phyloP scores from a whole-genome alignment of 1,140 invertebrate genomes.

The Papilio polytes region DNA sequence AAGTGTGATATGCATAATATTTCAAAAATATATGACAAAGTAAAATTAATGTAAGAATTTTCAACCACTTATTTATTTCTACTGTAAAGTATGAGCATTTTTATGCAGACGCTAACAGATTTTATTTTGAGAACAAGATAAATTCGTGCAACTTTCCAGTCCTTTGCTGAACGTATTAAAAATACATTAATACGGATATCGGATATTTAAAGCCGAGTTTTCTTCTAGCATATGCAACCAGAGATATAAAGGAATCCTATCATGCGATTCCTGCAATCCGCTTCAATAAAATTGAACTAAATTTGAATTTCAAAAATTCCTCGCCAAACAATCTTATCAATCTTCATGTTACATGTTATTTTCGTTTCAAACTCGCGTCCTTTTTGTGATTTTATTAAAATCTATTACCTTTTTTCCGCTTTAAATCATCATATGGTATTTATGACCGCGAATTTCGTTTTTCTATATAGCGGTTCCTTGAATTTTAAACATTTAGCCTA shows the following conservation, averaged over 20 bases:
- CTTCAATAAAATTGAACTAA: slow-evolving; percentile 20
- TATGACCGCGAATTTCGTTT: too few species aligned
- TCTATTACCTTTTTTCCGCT: background rate
- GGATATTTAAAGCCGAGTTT: background rate
- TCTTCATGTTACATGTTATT: slow-evolving; percentile 18
- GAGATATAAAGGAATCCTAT: slow-evolving; percentile 20
- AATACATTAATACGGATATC: slow-evolving; percentile 12
- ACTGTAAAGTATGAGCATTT: background rate
- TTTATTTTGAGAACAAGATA: background rate
- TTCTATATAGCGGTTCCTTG: too few species aligned
- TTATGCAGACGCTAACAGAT: background rate
- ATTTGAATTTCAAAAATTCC: slow-evolving; percentile 27
- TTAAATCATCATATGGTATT: background rate
- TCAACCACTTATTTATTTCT: background rate
- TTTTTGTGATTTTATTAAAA: slow-evolving; percentile 13
- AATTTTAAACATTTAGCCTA: too few species aligned
- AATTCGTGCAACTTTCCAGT: background rate
- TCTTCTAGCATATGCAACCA: background rate
- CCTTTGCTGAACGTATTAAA: background rate
- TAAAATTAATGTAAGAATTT: too few species aligned
- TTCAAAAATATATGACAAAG: too few species aligned
- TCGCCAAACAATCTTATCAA: slow-evolving; percentile 36
- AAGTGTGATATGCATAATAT: too few species aligned
- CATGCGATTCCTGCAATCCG: slow-evolving; percentile 26
- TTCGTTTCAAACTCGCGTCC: background rate